Percentiles rank a stretch among this genome's conserved stretches.
Conservation (phyloP, 2,888 invertebrate genomes). For the Polyploca ridens region DNA sequence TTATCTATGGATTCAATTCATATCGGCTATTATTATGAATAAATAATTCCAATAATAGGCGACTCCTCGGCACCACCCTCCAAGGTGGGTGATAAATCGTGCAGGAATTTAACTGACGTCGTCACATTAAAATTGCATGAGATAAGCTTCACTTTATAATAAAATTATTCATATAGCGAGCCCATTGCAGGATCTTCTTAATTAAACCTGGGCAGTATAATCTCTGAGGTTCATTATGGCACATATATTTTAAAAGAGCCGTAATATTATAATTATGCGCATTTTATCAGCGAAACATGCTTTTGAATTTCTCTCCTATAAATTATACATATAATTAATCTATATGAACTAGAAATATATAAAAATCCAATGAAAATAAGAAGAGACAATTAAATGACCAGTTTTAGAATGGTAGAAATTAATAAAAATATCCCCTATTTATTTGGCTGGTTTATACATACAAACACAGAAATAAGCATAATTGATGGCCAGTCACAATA, state of each 20-base stretch:
- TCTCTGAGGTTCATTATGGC: neutral
- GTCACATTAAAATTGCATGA: neutral
- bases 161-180: conserved; percentile 5
- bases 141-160: conserved; percentile 1
- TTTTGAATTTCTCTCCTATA: no score
- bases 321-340: no score
- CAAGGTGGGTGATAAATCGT: conserved; percentile 4
- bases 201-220: conserved; percentile 5
- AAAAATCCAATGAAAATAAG: no score
- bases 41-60: conserved; percentile 2
- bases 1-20: neutral
- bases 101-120: conserved; percentile 4
- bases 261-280: neutral
- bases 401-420: no score
- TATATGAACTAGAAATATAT: no score
- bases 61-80: neutral
- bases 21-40: neutral
- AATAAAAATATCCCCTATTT: neutral
- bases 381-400: no score
- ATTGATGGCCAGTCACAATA: neutral
- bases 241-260: neutral
- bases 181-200: neutral
- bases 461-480: conserved; percentile 1
- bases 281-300: no score
- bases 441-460: neutral